Base-by-base conservation (phyloP, 2,113 vertebrate species). In the Eulemur macaco region DNA sequence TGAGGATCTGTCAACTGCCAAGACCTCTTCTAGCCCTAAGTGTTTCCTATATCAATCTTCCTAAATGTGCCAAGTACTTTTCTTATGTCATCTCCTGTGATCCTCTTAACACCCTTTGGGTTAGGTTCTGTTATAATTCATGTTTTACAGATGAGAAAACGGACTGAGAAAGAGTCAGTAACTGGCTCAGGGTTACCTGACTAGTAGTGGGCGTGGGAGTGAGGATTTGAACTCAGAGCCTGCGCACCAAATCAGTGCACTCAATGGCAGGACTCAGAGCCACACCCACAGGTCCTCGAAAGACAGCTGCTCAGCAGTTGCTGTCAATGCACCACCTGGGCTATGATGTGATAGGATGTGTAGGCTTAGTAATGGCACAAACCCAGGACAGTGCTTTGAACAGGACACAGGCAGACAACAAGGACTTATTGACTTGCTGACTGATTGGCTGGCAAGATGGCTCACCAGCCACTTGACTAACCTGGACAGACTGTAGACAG, bases 251-350 rank as follows among this genome's bases (percentile, higher is more conserved):
- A 12, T 45, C 64, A 69, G 47, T 18, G 25, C 8, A 5, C 39
- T 64, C 9, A 64, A n/a, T 3, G 52, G 17, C 37, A 54, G 52
- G 60, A 76, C 18, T 56, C 50, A 37, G 31, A 84, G n/a, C 23
- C 34, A 56, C 14, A 37, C 17, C 9, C 10, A 5, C 1, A 29
- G 31, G 6, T n/a, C 50, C 39, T 71, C 71, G 42, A 18, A 73
- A 29, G 42, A 42, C 9, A 17, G 54, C 37, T 8, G 21, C 27
- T 18, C 10, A 1, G 27, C 13, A 34, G 4, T 42, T 23, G 13
- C 37, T 60, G 10, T 47, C 29, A 27, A 6, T 2, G 6, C 7
- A 1, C 14, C 17, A 7, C 34, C 27, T 52, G 34, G 0, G 0
- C 10, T 68, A 6, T 6, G 31, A 20, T 8, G 17, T 17, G 25